Conservation (phyloP, 2,888 invertebrate genomes). For the Epistrophe grossulariae region DNA sequence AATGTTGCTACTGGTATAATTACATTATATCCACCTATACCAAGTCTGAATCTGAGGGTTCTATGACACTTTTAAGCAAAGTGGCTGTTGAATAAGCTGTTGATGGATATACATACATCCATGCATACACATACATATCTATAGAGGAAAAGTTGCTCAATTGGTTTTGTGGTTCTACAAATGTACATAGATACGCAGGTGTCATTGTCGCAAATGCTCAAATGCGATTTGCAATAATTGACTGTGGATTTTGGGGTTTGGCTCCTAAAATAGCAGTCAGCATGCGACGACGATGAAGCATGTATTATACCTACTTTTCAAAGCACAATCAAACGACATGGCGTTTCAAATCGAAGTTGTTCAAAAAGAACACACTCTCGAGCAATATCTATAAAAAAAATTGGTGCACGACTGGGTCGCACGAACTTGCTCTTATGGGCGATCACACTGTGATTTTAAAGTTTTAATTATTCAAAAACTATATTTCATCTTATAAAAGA, state of each 20-base stretch:
- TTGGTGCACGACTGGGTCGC: no score
- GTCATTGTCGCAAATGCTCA: neutral
- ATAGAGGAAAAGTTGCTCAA: conserved; percentile 13
- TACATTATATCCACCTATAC: neutral
- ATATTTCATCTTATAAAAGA: no score
- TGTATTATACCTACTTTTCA: no score
- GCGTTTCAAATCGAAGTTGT: no score
- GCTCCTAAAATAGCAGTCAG: neutral
- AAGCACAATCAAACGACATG: no score
- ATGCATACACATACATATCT: no score
- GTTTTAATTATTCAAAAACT: no score
- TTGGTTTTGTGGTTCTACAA: neutral
- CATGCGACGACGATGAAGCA: neutral
- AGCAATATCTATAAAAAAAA: no score
- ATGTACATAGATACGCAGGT: neutral
- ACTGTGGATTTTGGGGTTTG: neutral
- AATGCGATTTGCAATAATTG: neutral
- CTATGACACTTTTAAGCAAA: neutral
- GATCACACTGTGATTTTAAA: no score
- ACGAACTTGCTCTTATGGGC: no score
- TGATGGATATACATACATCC: neutral
- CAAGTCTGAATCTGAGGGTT: neutral
- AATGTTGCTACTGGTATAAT: conserved; percentile 41
- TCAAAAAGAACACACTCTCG: no score
- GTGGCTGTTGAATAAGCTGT: conserved; percentile 14